Conservation (phyloP, 53 echinoderm and acorn worm genomes). For the Holothuria leucospilota region DNA sequence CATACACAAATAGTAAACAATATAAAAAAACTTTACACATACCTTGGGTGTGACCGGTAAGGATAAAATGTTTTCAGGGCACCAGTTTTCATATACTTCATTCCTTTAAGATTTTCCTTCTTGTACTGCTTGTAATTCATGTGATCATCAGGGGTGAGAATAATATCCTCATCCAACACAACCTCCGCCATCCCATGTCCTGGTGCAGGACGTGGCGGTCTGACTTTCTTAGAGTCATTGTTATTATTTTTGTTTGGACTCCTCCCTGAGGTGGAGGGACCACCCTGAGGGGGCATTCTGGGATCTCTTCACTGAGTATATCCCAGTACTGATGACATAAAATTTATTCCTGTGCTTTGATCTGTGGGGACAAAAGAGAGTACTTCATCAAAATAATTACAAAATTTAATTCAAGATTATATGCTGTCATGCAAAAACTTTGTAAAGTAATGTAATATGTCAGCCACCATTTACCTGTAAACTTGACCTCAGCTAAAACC, state of each 20-base stretch:
- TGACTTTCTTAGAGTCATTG: conserved; percentile 6
- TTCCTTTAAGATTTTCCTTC: conserved; percentile 35
- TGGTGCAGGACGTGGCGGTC: conserved; percentile 13
- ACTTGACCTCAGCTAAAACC: too few relatives aligned
- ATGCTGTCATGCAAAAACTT: too few relatives aligned
- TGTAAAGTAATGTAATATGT: too few relatives aligned
- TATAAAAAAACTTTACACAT: background rate
- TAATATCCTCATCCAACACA: conserved; percentile 29
- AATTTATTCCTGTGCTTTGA: too few relatives aligned
- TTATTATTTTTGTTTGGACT: conserved; percentile 31
- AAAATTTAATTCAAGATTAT: too few relatives aligned
- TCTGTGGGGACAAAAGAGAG: too few relatives aligned
- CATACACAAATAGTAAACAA: too few relatives aligned
- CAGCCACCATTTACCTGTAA: too few relatives aligned
- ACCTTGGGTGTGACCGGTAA: conserved; percentile 74
- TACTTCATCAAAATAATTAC: too few relatives aligned
- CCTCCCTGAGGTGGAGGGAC: conserved; percentile 16
- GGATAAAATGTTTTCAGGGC: conserved; percentile 76
- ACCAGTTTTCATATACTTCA: conserved; percentile 41
- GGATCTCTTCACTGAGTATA: too few relatives aligned
- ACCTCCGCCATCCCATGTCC: conserved; percentile 26
- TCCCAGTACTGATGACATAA: too few relatives aligned
- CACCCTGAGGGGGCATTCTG: conserved; percentile 36
- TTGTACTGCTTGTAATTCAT: background rate
- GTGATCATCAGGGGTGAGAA: conserved; percentile 17